Evolutionary conservation across 2,113 vertebrate species (phyloP), one percentile per base, ranked within the genome.

Genomic region (Gulo gulo): DNA sequence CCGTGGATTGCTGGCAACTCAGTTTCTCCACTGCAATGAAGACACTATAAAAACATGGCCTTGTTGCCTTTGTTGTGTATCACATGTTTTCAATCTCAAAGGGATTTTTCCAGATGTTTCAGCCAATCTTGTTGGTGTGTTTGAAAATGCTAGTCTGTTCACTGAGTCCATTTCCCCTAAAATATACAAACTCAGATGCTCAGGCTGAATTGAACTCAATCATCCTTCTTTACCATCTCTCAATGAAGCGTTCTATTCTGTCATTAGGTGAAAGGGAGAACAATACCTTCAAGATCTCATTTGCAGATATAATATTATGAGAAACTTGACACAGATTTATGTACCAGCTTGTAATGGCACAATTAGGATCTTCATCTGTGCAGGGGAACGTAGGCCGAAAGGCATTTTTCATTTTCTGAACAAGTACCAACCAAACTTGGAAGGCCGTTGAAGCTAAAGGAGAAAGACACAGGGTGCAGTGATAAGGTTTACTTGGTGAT

Each of bases 41-140:
- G 20, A 95, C 97, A 36, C 86, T 16, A 47, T 1, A 29, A 94
- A 80, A 34, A 84, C 36, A 89, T 84, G 96, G 76, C 92, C 12
- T 57, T 92, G 39, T 81, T 97, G 85, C 55, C 86, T 42, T 52
- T 81, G 31, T 79, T 85, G 31, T 73, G 82, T 4, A 82, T 91
- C 61, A 18, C 29, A 59, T 71, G 52, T 24, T 85, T 96, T 96
- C 63, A 92, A 6, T 31, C 65, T 61, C 67, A 57, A 14, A 61
- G 47, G 16, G 45, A 65, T 73, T 52, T 98, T 98, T 97, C 88
- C 63, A 95, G 94, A 89, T 98, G 92, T 61, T 74, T 97, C 92
- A 74, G 12, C 26, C 52, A 47, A n/a, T 55, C 50, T 89, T 83
- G 52, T 69, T 34, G n/a, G 18, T 95, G 67, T 55, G 14, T 65